Percentiles rank a stretch among this genome's conserved stretches.
These are phyloP conservation scores for Acromyrmex heyeri DNA, from an alignment of 1,140 invertebrate species.

Conservation along the genomic window DNA sequence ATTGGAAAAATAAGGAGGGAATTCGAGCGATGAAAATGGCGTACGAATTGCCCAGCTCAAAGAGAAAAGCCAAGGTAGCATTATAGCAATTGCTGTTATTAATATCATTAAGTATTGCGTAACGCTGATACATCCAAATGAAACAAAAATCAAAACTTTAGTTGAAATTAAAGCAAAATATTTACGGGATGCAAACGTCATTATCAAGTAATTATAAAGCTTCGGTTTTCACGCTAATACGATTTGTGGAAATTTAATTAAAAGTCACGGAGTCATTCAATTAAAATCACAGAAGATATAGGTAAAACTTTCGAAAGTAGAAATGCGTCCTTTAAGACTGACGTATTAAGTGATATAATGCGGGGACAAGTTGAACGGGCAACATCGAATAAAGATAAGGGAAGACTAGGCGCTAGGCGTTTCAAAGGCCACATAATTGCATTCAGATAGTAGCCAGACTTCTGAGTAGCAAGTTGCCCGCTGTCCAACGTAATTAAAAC, in stretches of 20 bases:
- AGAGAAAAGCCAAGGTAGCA: conserved; percentile 8
- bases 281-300: not conserved
- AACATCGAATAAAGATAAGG: conserved; percentile 59
- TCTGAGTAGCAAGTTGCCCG: conserved; percentile 78
- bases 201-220: not conserved
- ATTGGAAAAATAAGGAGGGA: conserved; percentile 65
- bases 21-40: conserved; percentile 46
- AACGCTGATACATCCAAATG: not conserved
- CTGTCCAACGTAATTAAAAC: conserved; percentile 78
- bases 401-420: conserved; percentile 21
- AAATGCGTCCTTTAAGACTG: not conserved
- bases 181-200: not conserved
- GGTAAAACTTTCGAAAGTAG: not conserved
- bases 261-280: conserved; percentile 4
- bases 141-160: conserved; percentile 21
- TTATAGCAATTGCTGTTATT: not conserved
- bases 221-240: not conserved
- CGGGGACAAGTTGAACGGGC: conserved; percentile 43
- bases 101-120: conserved; percentile 10
- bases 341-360: not conserved
- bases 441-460: conserved; percentile 77
- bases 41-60: not conserved
- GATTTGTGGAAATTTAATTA: conserved; percentile 23
- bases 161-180: not conserved
- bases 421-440: conserved; percentile 80